These are phyloP conservation scores for Rhinella marina DNA, from an alignment of 2,797 vertebrate species.

Conservation along the genomic window DNA sequence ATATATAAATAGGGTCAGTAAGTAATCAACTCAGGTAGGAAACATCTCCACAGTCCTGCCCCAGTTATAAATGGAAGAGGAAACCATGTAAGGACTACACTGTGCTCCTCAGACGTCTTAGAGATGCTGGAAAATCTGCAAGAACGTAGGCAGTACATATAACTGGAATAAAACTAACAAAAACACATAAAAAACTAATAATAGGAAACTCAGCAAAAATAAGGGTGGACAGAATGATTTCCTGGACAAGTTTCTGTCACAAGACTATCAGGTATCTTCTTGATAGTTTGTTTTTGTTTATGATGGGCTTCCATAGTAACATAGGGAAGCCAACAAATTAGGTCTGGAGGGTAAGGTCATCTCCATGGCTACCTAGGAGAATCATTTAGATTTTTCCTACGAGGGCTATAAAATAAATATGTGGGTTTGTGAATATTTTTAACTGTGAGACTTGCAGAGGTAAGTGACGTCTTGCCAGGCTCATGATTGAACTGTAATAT, in stretches of 20 bases:
- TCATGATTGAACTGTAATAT: neutral
- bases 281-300: constrained; percentile 22
- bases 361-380: neutral
- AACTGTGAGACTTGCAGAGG: neutral
- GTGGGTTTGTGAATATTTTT: neutral
- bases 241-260: neutral
- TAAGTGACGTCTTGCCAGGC: neutral
- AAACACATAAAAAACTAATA: neutral
- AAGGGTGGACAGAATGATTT: neutral
- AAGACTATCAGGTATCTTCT: no score
- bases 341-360: constrained; percentile 24
- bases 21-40: neutral
- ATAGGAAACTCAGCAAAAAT: no score
- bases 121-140: neutral
- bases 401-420: constrained; percentile 17
- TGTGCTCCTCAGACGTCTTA: neutral
- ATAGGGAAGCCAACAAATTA: neutral
- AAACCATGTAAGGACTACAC: no score
- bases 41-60: neutral
- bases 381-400: constrained; percentile 7
- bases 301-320: neutral
- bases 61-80: neutral
- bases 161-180: neutral
- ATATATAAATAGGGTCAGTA: neutral
- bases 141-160: neutral